These are phyloP conservation scores for Sympetrum striolatum DNA, from an alignment of 2,888 invertebrate species.

Conservation along the genomic window DNA sequence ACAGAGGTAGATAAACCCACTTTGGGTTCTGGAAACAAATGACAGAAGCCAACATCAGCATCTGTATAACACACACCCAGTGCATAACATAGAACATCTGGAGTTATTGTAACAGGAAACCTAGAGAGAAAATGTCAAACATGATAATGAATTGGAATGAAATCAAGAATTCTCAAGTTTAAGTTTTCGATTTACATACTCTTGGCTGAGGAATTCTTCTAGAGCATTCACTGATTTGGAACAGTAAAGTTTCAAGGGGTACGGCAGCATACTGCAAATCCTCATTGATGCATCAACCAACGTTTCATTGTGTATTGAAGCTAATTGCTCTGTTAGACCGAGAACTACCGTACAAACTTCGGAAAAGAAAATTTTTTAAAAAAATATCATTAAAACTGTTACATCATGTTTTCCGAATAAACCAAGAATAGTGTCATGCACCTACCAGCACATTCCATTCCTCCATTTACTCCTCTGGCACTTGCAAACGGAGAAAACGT, in stretches of 20 bases:
- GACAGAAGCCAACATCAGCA: constrained; percentile 52
- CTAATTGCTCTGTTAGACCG: constrained; percentile 53
- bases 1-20: constrained; percentile 48
- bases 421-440: not conserved
- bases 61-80: constrained; percentile 53
- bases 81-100: constrained; percentile 55
- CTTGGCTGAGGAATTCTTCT: constrained; percentile 52
- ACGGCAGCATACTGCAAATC: constrained; percentile 53
- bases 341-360: constrained; percentile 53
- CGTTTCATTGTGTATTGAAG: constrained; percentile 53
- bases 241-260: constrained; percentile 50
- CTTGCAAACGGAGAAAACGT: not conserved
- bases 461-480: constrained; percentile 53
- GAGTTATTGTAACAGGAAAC: constrained; percentile 52
- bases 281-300: constrained; percentile 52
- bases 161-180: not conserved
- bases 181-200: constrained; percentile 43
- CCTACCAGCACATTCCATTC: constrained; percentile 53
- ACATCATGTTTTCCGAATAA: not conserved
- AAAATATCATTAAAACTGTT: not conserved
- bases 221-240: constrained; percentile 50
- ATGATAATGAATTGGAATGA: not conserved
- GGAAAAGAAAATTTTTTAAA: constrained; percentile 32
- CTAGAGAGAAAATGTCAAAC: not conserved
- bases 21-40: constrained; percentile 54